These are phyloP conservation scores for Schizotus pectinicornis DNA, from an alignment of 2,888 invertebrate species.

Conservation along the genomic window DNA sequence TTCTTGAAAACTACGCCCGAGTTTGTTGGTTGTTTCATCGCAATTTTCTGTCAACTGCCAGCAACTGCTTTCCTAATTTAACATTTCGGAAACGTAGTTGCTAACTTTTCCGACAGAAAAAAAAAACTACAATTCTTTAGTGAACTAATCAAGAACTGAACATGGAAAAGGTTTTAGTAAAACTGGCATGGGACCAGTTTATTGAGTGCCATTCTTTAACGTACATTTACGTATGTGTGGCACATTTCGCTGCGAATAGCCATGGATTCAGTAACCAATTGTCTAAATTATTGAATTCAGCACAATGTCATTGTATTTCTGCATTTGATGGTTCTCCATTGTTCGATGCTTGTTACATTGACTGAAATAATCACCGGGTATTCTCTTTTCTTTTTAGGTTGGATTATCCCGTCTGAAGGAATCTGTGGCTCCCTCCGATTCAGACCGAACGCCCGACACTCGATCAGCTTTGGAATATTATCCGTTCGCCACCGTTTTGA, in stretches of 20 bases:
- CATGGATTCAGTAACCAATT: too few species aligned
- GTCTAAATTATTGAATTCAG: too few species aligned
- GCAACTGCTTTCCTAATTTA: not conserved
- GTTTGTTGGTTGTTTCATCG: not conserved
- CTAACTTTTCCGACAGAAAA: not conserved
- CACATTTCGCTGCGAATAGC: too few species aligned
- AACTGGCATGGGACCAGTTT: too few species aligned
- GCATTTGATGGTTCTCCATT: too few species aligned
- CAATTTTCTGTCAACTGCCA: not conserved
- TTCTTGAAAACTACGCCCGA: too few species aligned
- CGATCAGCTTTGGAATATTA: conserved; percentile 58
- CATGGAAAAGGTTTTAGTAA: conserved; percentile 47
- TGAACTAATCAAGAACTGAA: conserved; percentile 2
- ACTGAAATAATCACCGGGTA: not conserved
- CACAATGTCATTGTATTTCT: too few species aligned
- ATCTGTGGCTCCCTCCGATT: conserved; percentile 63
- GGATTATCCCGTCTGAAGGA: conserved; percentile 63
- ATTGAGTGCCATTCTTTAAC: too few species aligned
- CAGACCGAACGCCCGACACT: conserved; percentile 39
- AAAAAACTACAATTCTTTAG: not conserved
- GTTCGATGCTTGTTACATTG: not conserved
- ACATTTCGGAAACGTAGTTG: not conserved
- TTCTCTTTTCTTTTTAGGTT: conserved; percentile 60
- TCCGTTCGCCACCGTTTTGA: conserved; percentile 64
- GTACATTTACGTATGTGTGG: too few species aligned